These are phyloP conservation scores for Tamandua tetradactyla DNA, from an alignment of 2,797 vertebrate genomes.

Conservation along the genomic window DNA sequence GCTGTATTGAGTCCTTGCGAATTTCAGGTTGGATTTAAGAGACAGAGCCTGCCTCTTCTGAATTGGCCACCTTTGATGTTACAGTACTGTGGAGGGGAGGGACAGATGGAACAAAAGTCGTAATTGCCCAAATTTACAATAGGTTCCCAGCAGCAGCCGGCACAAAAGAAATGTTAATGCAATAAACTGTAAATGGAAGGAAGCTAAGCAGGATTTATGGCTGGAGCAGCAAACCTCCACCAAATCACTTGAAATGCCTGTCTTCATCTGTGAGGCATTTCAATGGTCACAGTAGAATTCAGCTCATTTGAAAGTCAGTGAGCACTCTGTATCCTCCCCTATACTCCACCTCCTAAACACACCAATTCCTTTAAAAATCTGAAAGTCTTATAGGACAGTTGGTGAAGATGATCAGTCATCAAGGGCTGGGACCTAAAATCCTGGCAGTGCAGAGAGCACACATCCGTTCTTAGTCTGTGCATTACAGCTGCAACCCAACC, in stretches of 20 bases:
- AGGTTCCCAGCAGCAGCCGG: conserved; percentile 85
- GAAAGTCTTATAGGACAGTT: conserved; percentile 60
- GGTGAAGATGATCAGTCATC: conserved; percentile 65
- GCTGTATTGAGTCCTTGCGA: conserved; percentile 82
- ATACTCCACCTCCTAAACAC: neutral
- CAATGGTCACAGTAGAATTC: conserved; percentile 76
- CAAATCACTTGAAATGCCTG: conserved; percentile 81
- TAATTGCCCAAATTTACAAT: conserved; percentile 88
- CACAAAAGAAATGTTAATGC: conserved; percentile 88
- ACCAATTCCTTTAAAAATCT: conserved; percentile 74
- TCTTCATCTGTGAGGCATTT: conserved; percentile 80
- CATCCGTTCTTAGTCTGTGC: conserved; percentile 62
- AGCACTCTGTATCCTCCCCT: conserved; percentile 60
- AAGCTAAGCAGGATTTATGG: conserved; percentile 83
- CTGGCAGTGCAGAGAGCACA: conserved; percentile 71
- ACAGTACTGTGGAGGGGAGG: conserved; percentile 84
- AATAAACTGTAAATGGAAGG: conserved; percentile 86
- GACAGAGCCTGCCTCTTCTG: conserved; percentile 76
- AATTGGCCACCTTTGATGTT: conserved; percentile 87
- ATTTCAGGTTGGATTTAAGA: conserved; percentile 84
- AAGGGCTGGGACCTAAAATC: conserved; percentile 42
- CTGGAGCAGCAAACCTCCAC: conserved; percentile 80
- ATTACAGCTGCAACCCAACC: conserved; percentile 65
- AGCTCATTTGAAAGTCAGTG: conserved; percentile 79
- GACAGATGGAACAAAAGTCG: conserved; percentile 85